Evolutionary conservation across 2,888 invertebrate genomes (phyloP).

Genomic region (Drosophila seclusa): DNA sequence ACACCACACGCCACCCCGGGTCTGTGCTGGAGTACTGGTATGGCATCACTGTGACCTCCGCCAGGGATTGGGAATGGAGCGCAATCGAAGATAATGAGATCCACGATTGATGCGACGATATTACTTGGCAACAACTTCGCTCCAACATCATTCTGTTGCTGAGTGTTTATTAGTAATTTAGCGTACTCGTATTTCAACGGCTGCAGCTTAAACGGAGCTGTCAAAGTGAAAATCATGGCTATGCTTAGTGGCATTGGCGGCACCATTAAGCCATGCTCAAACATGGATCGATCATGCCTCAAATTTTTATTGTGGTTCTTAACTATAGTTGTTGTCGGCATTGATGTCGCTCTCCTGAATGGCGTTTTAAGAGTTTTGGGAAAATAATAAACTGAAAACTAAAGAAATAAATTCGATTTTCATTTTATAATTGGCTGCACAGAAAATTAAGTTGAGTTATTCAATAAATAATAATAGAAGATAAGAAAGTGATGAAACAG

Average conservation of each 20-base stretch:
- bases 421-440: not conserved
- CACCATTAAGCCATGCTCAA: slow-evolving; percentile 16
- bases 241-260: not conserved
- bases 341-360: slow-evolving; percentile 2
- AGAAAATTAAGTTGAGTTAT: not conserved
- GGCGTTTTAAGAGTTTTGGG: slow-evolving; percentile 5
- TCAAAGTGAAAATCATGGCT: slow-evolving; percentile 64
- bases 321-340: not conserved
- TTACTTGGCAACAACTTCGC: not conserved
- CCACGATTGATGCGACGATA: slow-evolving; percentile 26
- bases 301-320: slow-evolving; percentile 25
- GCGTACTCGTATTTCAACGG: slow-evolving; percentile 56
- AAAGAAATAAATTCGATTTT: not conserved
- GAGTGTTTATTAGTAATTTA: not conserved
- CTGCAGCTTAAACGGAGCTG: slow-evolving; percentile 78
- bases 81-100: slow-evolving; percentile 29
- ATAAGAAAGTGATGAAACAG: not conserved
- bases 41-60: slow-evolving; percentile 38
- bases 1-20: slow-evolving; percentile 3
- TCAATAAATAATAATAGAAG: not conserved
- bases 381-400: not conserved
- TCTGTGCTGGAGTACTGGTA: slow-evolving; percentile 8
- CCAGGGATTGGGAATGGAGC: slow-evolving; percentile 39
- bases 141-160: not conserved
- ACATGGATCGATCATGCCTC: slow-evolving; percentile 28